phyloP scores from a whole-genome alignment of 2,888 invertebrate species.

The Mythimna pallens region DNA sequence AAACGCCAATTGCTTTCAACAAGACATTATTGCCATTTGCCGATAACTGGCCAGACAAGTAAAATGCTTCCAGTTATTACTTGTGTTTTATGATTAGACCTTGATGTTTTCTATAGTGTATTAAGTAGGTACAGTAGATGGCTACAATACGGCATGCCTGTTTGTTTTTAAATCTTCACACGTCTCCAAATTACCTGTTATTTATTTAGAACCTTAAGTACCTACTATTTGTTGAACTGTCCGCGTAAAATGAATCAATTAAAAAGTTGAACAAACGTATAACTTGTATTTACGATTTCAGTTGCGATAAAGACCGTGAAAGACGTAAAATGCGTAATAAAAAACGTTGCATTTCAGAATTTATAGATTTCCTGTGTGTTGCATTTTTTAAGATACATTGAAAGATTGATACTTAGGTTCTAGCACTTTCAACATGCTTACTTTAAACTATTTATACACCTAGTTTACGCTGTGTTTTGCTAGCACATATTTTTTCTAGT shows the following conservation, averaged over 20 bases:
- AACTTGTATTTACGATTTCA: conserved; percentile 16
- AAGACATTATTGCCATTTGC: not conserved
- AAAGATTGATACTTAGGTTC: not conserved
- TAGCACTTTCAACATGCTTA: not conserved
- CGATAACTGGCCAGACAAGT: not conserved
- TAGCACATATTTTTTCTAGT: too few relatives aligned
- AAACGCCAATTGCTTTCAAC: conserved; percentile 11
- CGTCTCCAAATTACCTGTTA: not conserved
- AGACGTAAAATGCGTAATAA: conserved; percentile 16
- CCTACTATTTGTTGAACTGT: not conserved
- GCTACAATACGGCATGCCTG: not conserved
- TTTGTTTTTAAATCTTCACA: not conserved
- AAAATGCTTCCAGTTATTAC: not conserved
- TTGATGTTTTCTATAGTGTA: not conserved
- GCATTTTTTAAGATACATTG: conserved; percentile 9
- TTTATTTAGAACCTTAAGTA: not conserved
- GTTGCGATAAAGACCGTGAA: conserved; percentile 30
- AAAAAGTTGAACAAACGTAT: conserved; percentile 10
- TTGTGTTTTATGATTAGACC: not conserved
- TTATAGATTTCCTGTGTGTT: conserved; percentile 23
- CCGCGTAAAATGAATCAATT: conserved; percentile 29
- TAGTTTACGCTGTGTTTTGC: too few relatives aligned
- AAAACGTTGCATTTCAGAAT: conserved; percentile 18
- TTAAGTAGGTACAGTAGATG: too few relatives aligned
- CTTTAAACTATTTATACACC: not conserved